Percentiles rank a stretch among this genome's conserved stretches.
phyloP scores from a whole-genome alignment of 2,113 vertebrate genomes.

The Potamarius usumacintae region DNA sequence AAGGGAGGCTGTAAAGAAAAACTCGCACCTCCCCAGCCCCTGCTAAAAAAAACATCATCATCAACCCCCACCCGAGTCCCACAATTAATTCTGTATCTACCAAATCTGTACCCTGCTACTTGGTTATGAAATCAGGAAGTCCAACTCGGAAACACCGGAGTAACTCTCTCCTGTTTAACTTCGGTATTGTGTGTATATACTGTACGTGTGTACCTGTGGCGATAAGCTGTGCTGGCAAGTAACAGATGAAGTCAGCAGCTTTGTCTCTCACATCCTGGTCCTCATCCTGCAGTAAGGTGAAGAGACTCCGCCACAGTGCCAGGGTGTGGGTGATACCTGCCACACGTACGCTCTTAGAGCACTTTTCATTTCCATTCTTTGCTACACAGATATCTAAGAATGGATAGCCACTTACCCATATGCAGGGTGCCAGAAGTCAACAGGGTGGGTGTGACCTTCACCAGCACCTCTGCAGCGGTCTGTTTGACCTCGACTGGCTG shows the following conservation, averaged over 20 bases:
- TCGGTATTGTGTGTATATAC: background rate
- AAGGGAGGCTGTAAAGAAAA: constrained; percentile 61
- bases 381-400: background rate
- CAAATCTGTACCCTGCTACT: background rate
- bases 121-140: background rate
- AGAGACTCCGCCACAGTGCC: constrained; percentile 82
- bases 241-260: constrained; percentile 78
- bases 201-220: constrained; percentile 54
- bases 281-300: constrained; percentile 89
- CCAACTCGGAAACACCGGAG: background rate
- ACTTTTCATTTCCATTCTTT: constrained; percentile 7
- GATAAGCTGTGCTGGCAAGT: constrained; percentile 70
- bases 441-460: constrained; percentile 69
- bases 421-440: constrained; percentile 70
- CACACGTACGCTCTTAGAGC: background rate
- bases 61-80: background rate
- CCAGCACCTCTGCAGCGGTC: constrained; percentile 80
- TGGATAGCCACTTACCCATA: constrained; percentile 77
- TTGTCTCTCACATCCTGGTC: constrained; percentile 82
- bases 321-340: constrained; percentile 81
- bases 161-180: background rate
- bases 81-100: background rate
- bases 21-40: constrained; percentile 30
- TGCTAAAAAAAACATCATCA: background rate
- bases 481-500: constrained; percentile 82